Percentiles rank a stretch among this genome's conserved stretches.
Evolutionary conservation across 2,797 vertebrate genomes (phyloP).

Genomic region (Typhlichthys subterraneus): DNA sequence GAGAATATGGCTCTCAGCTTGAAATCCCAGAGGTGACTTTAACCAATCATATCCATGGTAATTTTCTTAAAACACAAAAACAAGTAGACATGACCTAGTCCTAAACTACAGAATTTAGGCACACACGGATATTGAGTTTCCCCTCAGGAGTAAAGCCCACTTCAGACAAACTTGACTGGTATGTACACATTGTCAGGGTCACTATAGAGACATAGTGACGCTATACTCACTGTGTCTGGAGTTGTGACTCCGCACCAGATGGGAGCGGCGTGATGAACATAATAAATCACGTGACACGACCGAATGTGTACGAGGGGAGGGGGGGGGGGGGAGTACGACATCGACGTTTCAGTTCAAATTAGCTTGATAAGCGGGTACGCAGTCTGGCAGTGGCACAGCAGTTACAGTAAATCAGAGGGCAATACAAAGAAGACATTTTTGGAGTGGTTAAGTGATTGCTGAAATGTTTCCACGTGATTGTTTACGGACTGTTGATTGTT

Average conservation of each 20-base stretch:
- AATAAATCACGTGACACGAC: too few relatives aligned
- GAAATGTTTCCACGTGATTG: constrained; percentile 58
- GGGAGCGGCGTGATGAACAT: too few relatives aligned
- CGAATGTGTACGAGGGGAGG: too few relatives aligned
- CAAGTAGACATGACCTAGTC: constrained; percentile 4
- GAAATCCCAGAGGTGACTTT: constrained; percentile 46
- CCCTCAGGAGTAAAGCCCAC: not conserved
- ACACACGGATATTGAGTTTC: not conserved
- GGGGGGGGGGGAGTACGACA: too few relatives aligned
- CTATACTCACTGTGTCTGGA: too few relatives aligned
- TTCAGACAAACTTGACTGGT: too few relatives aligned
- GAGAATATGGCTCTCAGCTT: constrained; percentile 34
- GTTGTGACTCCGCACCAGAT: too few relatives aligned
- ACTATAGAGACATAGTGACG: too few relatives aligned
- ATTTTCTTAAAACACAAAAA: not conserved
- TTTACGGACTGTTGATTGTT: constrained; percentile 57
- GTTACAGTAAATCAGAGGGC: constrained; percentile 4
- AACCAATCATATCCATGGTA: not conserved
- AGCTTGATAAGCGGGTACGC: too few relatives aligned
- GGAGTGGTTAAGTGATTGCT: constrained; percentile 47
- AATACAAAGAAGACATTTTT: constrained; percentile 2
- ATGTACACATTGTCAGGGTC: too few relatives aligned
- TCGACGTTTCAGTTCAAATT: too few relatives aligned
- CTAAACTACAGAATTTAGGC: constrained; percentile 14
- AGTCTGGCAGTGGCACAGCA: too few relatives aligned